Base-by-base conservation (phyloP, 2,113 vertebrate species). In the Archocentrus centrarchus region DNA sequence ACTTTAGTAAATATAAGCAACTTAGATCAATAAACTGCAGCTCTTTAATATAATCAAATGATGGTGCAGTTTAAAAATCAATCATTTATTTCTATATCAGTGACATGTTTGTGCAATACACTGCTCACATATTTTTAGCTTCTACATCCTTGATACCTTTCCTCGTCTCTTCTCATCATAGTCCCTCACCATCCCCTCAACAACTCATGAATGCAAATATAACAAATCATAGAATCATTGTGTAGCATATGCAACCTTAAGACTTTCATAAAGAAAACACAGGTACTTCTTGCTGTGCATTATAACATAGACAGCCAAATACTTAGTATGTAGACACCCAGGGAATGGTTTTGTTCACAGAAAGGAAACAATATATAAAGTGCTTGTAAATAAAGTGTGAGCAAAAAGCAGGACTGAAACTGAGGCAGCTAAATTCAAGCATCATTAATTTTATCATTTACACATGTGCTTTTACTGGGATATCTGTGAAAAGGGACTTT, bases 371-470 rank as follows among this genome's bases (percentile, higher is more conserved):
- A 47, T 68, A 47, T 6, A 30, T 30, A 27, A 70, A 50, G 64
- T 6, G 1, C 63, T 22, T 66, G 44, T 27, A 66, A 66, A 66
- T 66, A 66, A 66, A 68, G 64, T 47, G 64, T 68, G 39, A 68
- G 39, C 64, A 68, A 47, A 68, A 22, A 68, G 47, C 64, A 68
- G 41, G 22, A 50, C 64, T 50, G 64, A 44, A 70, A 2, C 24
- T 7, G 47, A 70, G 24, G 64, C 3, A 7, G 41, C 41, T 47
- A 47, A 47, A 68, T 27, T n/a, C 64, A 68, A 22, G 22, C 41
- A 70, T 70, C 41, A 70, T 70, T 50, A 68, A 68, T 68, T 15
- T 47, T 41, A 68, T 18, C 41, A 47, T 47, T 68, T 68, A 68
- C 64, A 70, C 15, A 30, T 30, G 41, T 50, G 15, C 24, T 4